phyloP scores from a whole-genome alignment of 2,113 vertebrate genomes.

The Brevimyrus niger region DNA sequence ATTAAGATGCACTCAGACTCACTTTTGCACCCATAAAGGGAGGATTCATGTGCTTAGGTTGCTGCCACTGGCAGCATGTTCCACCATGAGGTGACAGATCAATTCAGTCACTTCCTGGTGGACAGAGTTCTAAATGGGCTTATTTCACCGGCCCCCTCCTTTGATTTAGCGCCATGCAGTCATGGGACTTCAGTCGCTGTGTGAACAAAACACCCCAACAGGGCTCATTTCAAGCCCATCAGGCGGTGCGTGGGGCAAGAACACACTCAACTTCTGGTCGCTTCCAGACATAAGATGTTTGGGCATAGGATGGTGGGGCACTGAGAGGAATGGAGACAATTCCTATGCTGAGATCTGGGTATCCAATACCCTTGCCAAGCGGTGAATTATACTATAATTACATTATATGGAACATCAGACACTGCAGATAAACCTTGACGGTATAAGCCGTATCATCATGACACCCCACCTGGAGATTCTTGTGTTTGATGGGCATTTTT shows the following conservation, averaged over 20 bases:
- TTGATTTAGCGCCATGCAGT: background rate
- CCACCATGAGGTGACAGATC: background rate
- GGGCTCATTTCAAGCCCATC: background rate
- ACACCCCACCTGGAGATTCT: background rate
- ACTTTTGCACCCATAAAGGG: background rate
- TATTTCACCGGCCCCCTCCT: conserved; percentile 26
- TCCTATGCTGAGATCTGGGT: background rate
- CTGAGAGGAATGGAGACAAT: background rate
- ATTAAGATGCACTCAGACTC: background rate
- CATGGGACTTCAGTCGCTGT: conserved; percentile 4
- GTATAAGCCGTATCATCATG: background rate
- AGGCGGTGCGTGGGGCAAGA: background rate
- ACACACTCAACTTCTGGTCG: conserved; percentile 26
- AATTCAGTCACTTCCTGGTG: background rate
- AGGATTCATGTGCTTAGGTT: background rate
- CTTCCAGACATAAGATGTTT: conserved; percentile 42
- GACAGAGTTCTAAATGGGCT: background rate
- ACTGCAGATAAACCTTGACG: background rate
- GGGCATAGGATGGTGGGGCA: conserved; percentile 31
- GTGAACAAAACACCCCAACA: background rate
- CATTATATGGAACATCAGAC: background rate
- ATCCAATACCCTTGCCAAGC: background rate
- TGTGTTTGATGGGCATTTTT: background rate
- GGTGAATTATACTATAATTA: background rate
- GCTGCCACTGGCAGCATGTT: background rate